Conservation (phyloP, 2,888 invertebrate species). For the Leptodirus hochenwartii region DNA sequence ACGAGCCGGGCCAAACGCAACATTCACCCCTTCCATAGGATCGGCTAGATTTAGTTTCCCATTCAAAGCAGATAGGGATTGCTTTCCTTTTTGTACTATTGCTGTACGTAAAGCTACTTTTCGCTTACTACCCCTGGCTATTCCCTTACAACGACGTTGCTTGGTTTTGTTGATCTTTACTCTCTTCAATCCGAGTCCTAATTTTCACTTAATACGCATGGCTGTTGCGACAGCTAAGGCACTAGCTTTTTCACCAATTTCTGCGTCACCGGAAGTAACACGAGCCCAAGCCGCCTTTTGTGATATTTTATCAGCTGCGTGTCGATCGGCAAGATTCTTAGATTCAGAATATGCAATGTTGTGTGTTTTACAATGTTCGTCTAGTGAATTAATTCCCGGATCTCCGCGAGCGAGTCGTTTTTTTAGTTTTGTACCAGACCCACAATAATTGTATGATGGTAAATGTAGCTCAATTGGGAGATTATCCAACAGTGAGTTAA, state of each 20-base stretch:
- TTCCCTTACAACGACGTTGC: too few relatives aligned
- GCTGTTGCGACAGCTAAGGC: constrained; percentile 16
- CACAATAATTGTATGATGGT: constrained; percentile 15
- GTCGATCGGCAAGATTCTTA: constrained; percentile 14
- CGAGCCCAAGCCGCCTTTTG: constrained; percentile 18
- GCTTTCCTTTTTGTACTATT: too few relatives aligned
- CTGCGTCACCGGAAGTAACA: constrained; percentile 16
- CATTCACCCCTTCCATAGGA: too few relatives aligned
- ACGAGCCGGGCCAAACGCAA: constrained; percentile 7
- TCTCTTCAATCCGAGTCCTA: too few relatives aligned
- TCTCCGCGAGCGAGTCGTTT: constrained; percentile 19
- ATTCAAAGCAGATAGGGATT: too few relatives aligned
- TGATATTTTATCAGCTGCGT: constrained; percentile 20
- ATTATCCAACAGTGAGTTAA: constrained; percentile 14
- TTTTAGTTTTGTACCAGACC: constrained; percentile 15
- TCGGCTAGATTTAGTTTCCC: too few relatives aligned
- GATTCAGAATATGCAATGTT: constrained; percentile 18
- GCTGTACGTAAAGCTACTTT: too few relatives aligned
- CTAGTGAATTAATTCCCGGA: constrained; percentile 18
- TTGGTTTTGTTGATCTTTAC: too few relatives aligned
- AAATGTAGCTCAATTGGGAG: constrained; percentile 15
- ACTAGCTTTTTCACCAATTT: constrained; percentile 18
- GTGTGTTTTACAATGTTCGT: constrained; percentile 19
- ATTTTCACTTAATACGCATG: too few relatives aligned
- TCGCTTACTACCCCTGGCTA: too few relatives aligned